A percentile compares a stretch with the other conserved stretches of the same genome.
Evolutionary conservation across 1,140 invertebrate genomes (phyloP).

Genomic region (Andrena cerasifolii): DNA sequence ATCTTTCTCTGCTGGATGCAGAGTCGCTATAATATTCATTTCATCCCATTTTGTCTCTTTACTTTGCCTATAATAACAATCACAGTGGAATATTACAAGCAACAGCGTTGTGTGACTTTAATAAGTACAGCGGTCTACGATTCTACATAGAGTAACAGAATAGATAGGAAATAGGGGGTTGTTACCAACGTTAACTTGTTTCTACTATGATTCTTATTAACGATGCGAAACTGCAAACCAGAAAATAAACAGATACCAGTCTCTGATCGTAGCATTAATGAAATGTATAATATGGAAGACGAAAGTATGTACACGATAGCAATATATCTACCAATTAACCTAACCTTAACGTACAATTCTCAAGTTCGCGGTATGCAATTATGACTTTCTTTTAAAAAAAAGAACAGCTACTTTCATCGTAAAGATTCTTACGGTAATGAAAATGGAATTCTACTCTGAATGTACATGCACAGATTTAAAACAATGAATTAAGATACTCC

Average conservation of each 20-base stretch:
- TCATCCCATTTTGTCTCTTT: conserved; percentile 98
- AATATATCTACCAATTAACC: not conserved
- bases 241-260: not conserved
- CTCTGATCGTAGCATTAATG: not conserved
- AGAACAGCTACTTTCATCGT: not conserved
- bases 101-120: too few species aligned
- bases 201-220: not conserved
- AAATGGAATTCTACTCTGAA: not conserved
- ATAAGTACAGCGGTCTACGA: too few species aligned
- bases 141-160: too few species aligned
- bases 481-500: conserved; percentile 17
- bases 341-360: conserved; percentile 36
- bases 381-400: not conserved
- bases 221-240: not conserved
- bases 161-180: too few species aligned
- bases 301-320: not conserved
- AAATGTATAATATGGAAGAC: too few species aligned
- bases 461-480: not conserved
- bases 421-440: not conserved
- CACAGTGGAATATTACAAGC: not conserved
- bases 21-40: conserved; percentile 99
- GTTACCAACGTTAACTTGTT: not conserved
- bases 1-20: conserved; percentile 99
- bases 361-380: not conserved
- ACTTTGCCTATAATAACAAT: conserved; percentile 82